Conservation (phyloP, 2,888 invertebrate species). For the Ophion obscuratus region DNA sequence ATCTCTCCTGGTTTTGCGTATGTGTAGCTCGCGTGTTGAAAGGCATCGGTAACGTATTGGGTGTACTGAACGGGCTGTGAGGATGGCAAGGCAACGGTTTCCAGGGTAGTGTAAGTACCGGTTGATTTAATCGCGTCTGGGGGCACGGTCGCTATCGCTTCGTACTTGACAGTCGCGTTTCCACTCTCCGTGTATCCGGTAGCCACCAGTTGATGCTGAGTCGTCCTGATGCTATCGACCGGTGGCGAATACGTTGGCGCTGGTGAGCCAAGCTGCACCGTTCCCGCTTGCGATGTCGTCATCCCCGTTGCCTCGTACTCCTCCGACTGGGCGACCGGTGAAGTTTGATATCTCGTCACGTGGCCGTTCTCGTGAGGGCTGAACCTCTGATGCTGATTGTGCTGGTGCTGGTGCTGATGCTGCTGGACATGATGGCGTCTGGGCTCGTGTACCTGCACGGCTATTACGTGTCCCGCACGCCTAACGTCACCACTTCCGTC, state of each 20-base stretch:
- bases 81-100: conserved; percentile 87
- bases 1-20: conserved; percentile 80
- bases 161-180: conserved; percentile 82
- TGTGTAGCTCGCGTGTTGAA: conserved; percentile 76
- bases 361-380: conserved; percentile 76
- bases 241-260: conserved; percentile 73
- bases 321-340: conserved; percentile 70
- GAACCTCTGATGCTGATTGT: conserved; percentile 76
- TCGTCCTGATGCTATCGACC: conserved; percentile 63
- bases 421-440: conserved; percentile 65
- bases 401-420: conserved; percentile 65
- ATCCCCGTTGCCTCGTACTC: conserved; percentile 78
- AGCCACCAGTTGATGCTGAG: conserved; percentile 79
- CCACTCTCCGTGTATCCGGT: conserved; percentile 76
- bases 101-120: conserved; percentile 87
- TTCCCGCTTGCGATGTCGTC: conserved; percentile 83
- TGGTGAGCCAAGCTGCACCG: conserved; percentile 84
- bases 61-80: conserved; percentile 80
- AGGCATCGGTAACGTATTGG: conserved; percentile 79
- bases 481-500: conserved; percentile 72
- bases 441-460: conserved; percentile 73
- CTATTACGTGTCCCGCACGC: conserved; percentile 75
- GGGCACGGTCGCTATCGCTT: conserved; percentile 77
- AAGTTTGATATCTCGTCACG: conserved; percentile 67
- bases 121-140: conserved; percentile 79